phyloP scores from a whole-genome alignment of 2,888 invertebrate genomes.

The Laothoe populi region DNA sequence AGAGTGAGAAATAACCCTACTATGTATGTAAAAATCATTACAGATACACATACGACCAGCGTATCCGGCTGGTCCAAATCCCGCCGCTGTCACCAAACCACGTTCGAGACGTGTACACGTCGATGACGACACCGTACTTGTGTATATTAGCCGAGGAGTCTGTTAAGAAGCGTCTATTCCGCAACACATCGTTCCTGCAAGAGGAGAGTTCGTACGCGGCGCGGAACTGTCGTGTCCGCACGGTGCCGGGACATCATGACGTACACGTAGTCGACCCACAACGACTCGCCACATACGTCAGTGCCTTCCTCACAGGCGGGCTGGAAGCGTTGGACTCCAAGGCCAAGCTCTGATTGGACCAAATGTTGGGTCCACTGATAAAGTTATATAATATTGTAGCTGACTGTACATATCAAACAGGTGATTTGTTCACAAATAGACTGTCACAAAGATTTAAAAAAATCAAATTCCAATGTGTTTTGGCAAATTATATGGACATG shows the following conservation, averaged over 20 bases:
- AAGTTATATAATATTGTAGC: too few relatives aligned
- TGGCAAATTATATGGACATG: not conserved
- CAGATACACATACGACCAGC: slow-evolving; percentile 83
- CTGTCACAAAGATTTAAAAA: not conserved
- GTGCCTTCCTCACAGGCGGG: slow-evolving; percentile 65
- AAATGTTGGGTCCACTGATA: not conserved
- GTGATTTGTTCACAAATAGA: too few relatives aligned
- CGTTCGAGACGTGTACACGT: slow-evolving; percentile 57
- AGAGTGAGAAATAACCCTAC: too few relatives aligned
- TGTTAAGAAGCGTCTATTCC: slow-evolving; percentile 44
- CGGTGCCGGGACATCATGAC: slow-evolving; percentile 84
- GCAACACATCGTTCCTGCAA: slow-evolving; percentile 52
- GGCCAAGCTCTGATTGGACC: slow-evolving; percentile 55
- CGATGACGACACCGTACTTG: slow-evolving; percentile 54
- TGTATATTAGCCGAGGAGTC: slow-evolving; percentile 53
- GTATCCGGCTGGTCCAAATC: slow-evolving; percentile 65
- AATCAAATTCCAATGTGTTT: not conserved
- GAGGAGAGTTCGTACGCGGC: slow-evolving; percentile 53
- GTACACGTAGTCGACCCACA: slow-evolving; percentile 85
- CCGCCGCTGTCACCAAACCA: slow-evolving; percentile 64
- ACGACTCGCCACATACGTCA: slow-evolving; percentile 66
- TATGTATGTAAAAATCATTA: slow-evolving; percentile 22
- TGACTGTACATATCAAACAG: not conserved
- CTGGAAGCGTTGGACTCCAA: slow-evolving; percentile 54
- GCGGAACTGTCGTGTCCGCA: slow-evolving; percentile 53